phyloP scores from a whole-genome alignment of 2,888 invertebrate genomes.

The Drosophila subsilvestris region DNA sequence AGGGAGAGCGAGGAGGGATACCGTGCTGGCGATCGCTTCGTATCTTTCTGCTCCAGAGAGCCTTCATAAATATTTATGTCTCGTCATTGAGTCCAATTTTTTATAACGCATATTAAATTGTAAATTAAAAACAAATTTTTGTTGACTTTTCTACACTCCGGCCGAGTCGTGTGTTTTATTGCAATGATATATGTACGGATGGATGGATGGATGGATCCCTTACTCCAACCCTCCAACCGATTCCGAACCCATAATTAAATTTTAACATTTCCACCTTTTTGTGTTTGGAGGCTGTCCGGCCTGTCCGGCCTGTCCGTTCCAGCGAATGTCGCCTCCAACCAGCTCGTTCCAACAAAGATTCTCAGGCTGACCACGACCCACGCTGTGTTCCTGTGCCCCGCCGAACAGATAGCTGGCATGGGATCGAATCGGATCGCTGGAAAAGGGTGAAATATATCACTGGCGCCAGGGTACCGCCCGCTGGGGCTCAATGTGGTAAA shows the following conservation, averaged over 20 bases:
- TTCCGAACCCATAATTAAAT: slow-evolving; percentile 74
- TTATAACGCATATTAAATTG: slow-evolving; percentile 79
- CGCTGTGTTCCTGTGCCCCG: slow-evolving; percentile 42
- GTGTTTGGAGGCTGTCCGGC: too few relatives aligned
- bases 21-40: not conserved
- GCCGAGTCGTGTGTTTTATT: slow-evolving; percentile 57
- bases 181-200: slow-evolving; percentile 57
- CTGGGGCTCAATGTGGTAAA: slow-evolving; percentile 77
- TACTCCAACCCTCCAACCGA: not conserved
- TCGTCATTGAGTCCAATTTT: slow-evolving; percentile 77
- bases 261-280: slow-evolving; percentile 78
- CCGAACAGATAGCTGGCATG: slow-evolving; percentile 2
- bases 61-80: slow-evolving; percentile 77
- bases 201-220: slow-evolving; percentile 9
- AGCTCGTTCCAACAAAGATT: slow-evolving; percentile 11
- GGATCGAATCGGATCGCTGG: slow-evolving; percentile 14
- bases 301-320: slow-evolving; percentile 17
- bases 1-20: not conserved
- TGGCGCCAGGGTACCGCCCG: slow-evolving; percentile 83
- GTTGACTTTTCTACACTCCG: slow-evolving; percentile 75
- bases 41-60: slow-evolving; percentile 48
- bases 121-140: slow-evolving; percentile 78
- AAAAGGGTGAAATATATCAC: slow-evolving; percentile 81
- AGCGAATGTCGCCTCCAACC: slow-evolving; percentile 32
- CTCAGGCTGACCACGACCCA: slow-evolving; percentile 50